phyloP scores from a whole-genome alignment of 92 coral and sea anemone species.

The Galaxea fascicularis region DNA sequence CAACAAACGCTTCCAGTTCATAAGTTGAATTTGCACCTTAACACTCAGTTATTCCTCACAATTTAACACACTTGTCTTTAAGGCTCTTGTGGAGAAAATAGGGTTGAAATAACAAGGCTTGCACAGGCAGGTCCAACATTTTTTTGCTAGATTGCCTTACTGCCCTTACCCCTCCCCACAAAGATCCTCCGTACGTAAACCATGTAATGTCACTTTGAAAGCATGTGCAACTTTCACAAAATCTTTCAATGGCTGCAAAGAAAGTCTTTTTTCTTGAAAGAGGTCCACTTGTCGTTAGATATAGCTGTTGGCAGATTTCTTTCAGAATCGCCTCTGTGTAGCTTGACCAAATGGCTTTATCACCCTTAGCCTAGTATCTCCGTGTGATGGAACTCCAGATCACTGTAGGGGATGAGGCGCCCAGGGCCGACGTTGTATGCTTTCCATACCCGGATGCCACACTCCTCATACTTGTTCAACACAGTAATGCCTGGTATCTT shows the following conservation, averaged over 20 bases:
- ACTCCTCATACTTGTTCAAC: no score
- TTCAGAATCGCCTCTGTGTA: slow-evolving; percentile 39
- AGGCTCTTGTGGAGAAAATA: background rate
- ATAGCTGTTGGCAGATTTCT: slow-evolving; percentile 30
- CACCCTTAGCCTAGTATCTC: slow-evolving; percentile 36
- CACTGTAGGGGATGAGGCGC: slow-evolving; percentile 37
- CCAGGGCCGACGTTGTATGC: slow-evolving; percentile 16
- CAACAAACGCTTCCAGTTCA: background rate
- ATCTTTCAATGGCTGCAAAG: slow-evolving; percentile 9
- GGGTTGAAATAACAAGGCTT: background rate
- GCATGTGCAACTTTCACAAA: background rate
- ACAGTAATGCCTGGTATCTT: slow-evolving; percentile 20
- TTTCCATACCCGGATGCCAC: no score
- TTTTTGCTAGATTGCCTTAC: no score
- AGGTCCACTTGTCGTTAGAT: slow-evolving; percentile 25
- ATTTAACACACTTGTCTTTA: background rate
- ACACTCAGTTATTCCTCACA: no score
- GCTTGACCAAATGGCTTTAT: slow-evolving; percentile 19
- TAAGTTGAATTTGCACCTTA: slow-evolving; percentile 4
- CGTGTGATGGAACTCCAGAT: slow-evolving; percentile 21
- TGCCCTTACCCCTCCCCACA: no score
- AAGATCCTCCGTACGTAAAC: no score
- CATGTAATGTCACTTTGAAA: background rate
- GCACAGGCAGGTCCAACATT: no score
- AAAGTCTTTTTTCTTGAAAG: slow-evolving; percentile 2